Evolutionary conservation across 2,797 vertebrate genomes (phyloP), one percentile per base, ranked within the genome.

Genomic region (Argyrosomus regius): DNA sequence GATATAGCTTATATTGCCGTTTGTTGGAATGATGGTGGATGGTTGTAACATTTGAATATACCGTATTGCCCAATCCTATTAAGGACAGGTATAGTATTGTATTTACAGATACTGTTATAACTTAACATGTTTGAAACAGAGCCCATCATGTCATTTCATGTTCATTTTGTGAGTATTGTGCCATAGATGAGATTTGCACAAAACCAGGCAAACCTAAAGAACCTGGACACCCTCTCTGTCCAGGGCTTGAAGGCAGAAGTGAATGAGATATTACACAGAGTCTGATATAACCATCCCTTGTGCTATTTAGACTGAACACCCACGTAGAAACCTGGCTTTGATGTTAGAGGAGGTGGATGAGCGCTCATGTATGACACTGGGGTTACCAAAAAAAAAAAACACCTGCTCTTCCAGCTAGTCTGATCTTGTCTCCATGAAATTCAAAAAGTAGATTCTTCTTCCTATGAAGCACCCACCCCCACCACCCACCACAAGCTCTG

Each of bases 341-440:
- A 63, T 79, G 63, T 59, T 56, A n/a, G 77, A 84, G 77, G 61
- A 86, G 67, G 78, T 79, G 88, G 75, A 52, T 76, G 83, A 76
- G 61, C 8, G 4, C 67, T 39, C 35, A 48, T 64, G 63, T 39
- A 73, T 59, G 75, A 79, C 80, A 79, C n/a, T 24, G 72, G 53
- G 77, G 81, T 89, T 75, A 88, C 65, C 65, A 63, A 72, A 54
- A 75, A 45, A 13, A 45, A 45, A 71, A 66, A 73, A 73, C 35
- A 48, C 35, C 45, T 67, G 59, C 43, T 78, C 58, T 80, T 54
- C 60, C 75, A 69, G 53, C 66, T 66, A 46, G 64, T 67, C 85
- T 62, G 22, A 24, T 79, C 74, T 67, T 70, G 72, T 83, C 78
- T 86, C 52, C 74, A 67, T 35, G 68, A 75, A 80, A 87, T 80